Conservation (phyloP, 2,888 invertebrate genomes). For the Drosophila nigricruria region DNA sequence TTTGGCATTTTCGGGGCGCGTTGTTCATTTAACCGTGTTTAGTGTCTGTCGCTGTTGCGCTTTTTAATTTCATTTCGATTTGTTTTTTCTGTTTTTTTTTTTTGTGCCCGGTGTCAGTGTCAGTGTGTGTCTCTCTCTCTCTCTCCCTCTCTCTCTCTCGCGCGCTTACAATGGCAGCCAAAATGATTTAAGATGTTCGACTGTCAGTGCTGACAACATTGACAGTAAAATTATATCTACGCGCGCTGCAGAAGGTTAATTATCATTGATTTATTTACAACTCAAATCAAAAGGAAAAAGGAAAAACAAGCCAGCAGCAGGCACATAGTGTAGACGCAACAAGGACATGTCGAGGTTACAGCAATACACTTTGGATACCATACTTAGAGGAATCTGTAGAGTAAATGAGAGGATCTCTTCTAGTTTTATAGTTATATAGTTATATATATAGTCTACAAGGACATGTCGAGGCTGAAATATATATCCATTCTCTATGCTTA, state of each 20-base stretch:
- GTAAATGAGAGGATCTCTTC: too few species aligned
- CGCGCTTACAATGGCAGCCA: constrained; percentile 35
- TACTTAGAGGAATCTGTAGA: too few species aligned
- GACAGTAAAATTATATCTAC: constrained; percentile 81
- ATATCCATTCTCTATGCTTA: too few species aligned
- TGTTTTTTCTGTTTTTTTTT: neutral
- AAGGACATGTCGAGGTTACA: constrained; percentile 1
- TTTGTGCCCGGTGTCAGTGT: constrained; percentile 29
- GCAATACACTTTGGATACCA: too few species aligned
- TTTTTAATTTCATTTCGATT: constrained; percentile 68
- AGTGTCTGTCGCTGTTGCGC: constrained; percentile 71
- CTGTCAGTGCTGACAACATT: constrained; percentile 77
- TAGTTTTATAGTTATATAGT: too few species aligned
- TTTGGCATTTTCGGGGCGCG: constrained; percentile 77
- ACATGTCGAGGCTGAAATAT: too few species aligned
- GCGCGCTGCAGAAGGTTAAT: constrained; percentile 75
- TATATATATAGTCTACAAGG: neutral
- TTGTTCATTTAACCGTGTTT: constrained; percentile 75
- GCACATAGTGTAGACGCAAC: neutral
- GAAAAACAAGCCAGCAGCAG: constrained; percentile 2
- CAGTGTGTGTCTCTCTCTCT: constrained; percentile 6
- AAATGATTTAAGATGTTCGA: constrained; percentile 81
- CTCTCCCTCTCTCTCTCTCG: neutral
- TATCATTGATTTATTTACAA: constrained; percentile 80
- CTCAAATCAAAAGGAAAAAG: constrained; percentile 12